phyloP scores from a whole-genome alignment of 2,113 vertebrate genomes.

The Myotis davidii region DNA sequence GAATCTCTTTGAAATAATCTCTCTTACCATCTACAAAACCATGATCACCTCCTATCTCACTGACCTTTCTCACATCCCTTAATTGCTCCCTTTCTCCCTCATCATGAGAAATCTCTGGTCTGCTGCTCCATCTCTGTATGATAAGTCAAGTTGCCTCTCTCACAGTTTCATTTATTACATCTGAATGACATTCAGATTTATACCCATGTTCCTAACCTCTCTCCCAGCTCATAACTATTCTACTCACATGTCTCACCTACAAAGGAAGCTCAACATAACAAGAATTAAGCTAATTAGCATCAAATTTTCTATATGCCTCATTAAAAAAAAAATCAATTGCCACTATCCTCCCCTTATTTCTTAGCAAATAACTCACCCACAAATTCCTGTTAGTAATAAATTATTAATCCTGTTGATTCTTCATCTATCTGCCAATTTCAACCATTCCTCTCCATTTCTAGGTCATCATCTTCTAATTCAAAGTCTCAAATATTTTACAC shows the following conservation, averaged over 20 bases:
- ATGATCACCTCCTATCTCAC: neutral
- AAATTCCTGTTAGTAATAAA: neutral
- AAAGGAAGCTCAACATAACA: neutral
- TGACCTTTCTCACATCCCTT: neutral
- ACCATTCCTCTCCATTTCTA: slow-evolving; percentile 22
- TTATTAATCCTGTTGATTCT: slow-evolving; percentile 15
- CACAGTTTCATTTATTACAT: neutral
- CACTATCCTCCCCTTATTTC: neutral
- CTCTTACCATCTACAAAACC: neutral
- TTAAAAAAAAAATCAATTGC: neutral
- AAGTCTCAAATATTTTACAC: slow-evolving; percentile 20
- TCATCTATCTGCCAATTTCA: slow-evolving; percentile 12
- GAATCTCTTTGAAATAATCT: neutral
- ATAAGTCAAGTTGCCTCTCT: neutral
- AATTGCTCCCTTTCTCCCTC: neutral
- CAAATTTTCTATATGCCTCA: slow-evolving; percentile 4
- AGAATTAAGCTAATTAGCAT: slow-evolving; percentile 27
- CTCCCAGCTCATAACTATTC: neutral
- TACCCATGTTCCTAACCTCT: neutral
- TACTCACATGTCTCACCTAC: neutral
- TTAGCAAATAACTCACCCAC: neutral
- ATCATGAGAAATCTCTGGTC: neutral
- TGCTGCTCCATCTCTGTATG: neutral
- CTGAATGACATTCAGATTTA: slow-evolving; percentile 35
- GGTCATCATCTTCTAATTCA: neutral